Percentiles rank a stretch among this genome's conserved stretches.
Conservation (phyloP, 2,113 vertebrate species). For the Galbula dea region DNA sequence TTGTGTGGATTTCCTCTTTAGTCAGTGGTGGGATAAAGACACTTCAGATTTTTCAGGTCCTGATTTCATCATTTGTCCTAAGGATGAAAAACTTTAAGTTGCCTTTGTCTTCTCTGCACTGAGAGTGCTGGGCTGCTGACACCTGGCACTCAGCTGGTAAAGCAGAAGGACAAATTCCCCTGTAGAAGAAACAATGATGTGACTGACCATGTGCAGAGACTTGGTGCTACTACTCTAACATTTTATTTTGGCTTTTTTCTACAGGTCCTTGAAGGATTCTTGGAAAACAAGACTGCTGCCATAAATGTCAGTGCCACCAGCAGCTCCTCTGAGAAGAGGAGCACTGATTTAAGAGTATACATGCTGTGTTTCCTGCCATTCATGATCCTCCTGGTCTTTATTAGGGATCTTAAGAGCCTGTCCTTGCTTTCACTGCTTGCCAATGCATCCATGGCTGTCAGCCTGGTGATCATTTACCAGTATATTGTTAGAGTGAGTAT, state of each 20-base stretch:
- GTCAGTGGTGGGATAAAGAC: neutral
- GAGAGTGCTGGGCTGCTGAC: neutral
- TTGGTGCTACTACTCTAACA: neutral
- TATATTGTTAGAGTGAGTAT: conserved; percentile 79
- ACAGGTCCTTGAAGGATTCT: conserved; percentile 82
- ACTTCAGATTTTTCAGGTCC: neutral
- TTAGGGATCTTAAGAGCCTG: conserved; percentile 83
- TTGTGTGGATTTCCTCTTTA: neutral
- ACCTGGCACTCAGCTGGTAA: neutral
- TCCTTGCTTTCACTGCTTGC: conserved; percentile 81
- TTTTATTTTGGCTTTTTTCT: neutral
- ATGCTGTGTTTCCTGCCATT: conserved; percentile 85
- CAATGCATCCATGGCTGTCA: conserved; percentile 85
- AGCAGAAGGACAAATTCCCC: neutral
- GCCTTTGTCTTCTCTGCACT: neutral
- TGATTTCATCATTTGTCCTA: neutral
- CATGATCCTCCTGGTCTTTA: conserved; percentile 81
- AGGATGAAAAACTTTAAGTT: neutral
- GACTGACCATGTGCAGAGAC: neutral
- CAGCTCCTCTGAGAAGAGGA: conserved; percentile 52
- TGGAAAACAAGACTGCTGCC: conserved; percentile 39
- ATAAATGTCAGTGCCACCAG: conserved; percentile 45
- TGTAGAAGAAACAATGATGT: neutral
- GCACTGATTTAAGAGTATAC: conserved; percentile 81
- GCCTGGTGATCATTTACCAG: conserved; percentile 85